Base-by-base conservation (phyloP, 2,888 invertebrate genomes). In the Papilio demoleus region DNA sequence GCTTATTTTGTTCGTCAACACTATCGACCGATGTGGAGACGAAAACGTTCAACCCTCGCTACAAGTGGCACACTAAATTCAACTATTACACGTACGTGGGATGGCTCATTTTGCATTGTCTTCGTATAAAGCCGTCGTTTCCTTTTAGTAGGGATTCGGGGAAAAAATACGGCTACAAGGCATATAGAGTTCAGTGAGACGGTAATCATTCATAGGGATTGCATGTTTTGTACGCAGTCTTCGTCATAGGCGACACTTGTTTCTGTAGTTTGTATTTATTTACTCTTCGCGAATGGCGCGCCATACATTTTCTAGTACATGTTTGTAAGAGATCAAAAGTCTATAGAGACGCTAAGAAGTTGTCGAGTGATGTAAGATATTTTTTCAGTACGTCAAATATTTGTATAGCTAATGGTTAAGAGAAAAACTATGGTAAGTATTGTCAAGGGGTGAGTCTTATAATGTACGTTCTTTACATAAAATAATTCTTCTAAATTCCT, bases 1-100 rank as follows among this genome's bases (percentile, higher is more conserved):
- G 90, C 87, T 90, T 92, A 92, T 92, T 91, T 90, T 89, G 90
- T 91, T 88, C 88, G 89, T 89, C 90, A 90, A 90, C 90, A 88
- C 89, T 90, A 78, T 91, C 88, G 90, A 91, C 86, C 88, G 84
- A 86, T 83, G 86, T 85, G 80, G 84, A 86, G 85, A 85, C 85
- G 86, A 88, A 87, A 86, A 83, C 81, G 81, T 81, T 85, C 84
- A 82, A 82, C 78, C 79, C 81, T 75, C 77, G 81, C 79, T 74
- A 81, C 82, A 82, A 82, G 81, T 85, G 84, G 82, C 83, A 81
- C 76, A 78, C 82, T 75, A 83, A 88, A 88, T 86, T 79, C 81
- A 74, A 85, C 87, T 84, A 81, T 87, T 78, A 78, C 75, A 74
- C 76, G 75, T 76, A 77, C 73, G 79, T 77, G 77, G 79, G 75